Evolutionary conservation across 2,113 vertebrate species (phyloP).

Genomic region (Gopherus flavomarginatus): DNA sequence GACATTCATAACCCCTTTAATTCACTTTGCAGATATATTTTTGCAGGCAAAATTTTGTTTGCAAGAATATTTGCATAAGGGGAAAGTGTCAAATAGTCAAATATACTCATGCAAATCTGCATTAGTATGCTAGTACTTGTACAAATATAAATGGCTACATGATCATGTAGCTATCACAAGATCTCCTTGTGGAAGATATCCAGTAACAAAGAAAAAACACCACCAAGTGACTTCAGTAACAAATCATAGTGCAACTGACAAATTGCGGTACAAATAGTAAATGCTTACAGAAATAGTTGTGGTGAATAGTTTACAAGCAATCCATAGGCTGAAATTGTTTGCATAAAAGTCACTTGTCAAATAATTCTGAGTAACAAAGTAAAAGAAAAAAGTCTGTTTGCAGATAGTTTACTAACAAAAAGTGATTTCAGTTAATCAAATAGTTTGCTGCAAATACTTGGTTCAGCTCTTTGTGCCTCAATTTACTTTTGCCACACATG

Average conservation of each 20-base stretch:
- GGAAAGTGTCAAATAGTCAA: neutral
- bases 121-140: neutral
- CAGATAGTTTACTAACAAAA: neutral
- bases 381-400: neutral
- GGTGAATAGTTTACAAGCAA: neutral
- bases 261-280: neutral
- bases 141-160: neutral
- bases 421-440: neutral
- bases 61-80: neutral
- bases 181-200: neutral
- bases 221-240: neutral
- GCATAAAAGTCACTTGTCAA: neutral
- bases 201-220: neutral
- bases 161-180: neutral
- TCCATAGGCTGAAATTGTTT: neutral
- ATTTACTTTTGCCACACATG: slow-evolving; percentile 45
- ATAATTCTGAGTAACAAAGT: neutral
- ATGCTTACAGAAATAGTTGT: neutral
- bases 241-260: neutral
- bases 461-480: slow-evolving; percentile 6
- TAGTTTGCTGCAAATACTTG: neutral
- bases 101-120: neutral
- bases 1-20: neutral
- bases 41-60: neutral
- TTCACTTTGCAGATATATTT: neutral